phyloP scores from a whole-genome alignment of 2,888 invertebrate species.

The Euproctis similis region DNA sequence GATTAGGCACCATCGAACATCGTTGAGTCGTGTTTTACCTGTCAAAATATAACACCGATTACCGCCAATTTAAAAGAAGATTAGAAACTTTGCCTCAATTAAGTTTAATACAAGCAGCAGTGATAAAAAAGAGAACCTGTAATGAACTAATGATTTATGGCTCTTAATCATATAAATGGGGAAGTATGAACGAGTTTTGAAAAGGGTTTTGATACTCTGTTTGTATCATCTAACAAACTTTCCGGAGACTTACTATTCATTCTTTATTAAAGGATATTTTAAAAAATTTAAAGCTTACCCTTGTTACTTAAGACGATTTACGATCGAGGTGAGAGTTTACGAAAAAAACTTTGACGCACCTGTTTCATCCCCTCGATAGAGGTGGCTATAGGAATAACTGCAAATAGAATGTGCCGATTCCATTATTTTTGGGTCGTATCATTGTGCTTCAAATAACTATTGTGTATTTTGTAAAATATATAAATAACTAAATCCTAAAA shows the following conservation, averaged over 20 bases:
- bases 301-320: conserved; percentile 65
- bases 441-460: no score
- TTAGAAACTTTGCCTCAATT: conserved; percentile 22
- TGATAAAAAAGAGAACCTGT: conserved; percentile 28
- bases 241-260: conserved; percentile 29
- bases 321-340: conserved; percentile 44
- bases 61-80: conserved; percentile 17
- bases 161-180: conserved; percentile 20
- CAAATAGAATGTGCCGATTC: no score
- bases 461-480: no score
- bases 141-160: conserved; percentile 32
- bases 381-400: conserved; percentile 29
- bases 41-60: conserved; percentile 14
- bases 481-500: no score
- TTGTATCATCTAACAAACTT: conserved; percentile 31
- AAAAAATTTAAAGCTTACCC: conserved; percentile 56
- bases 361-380: conserved; percentile 57
- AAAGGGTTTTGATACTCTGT: conserved; percentile 16
- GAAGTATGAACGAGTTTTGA: conserved; percentile 29
- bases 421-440: no score
- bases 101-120: conserved; percentile 22
- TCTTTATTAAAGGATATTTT: conserved; percentile 51
- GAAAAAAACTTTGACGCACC: conserved; percentile 62
- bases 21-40: conserved; percentile 7
- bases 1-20: conserved; percentile 2